Percentiles rank a stretch among this genome's conserved stretches.
phyloP scores from a whole-genome alignment of 1,140 invertebrate species.

The Mizuhopecten yessoensis region DNA sequence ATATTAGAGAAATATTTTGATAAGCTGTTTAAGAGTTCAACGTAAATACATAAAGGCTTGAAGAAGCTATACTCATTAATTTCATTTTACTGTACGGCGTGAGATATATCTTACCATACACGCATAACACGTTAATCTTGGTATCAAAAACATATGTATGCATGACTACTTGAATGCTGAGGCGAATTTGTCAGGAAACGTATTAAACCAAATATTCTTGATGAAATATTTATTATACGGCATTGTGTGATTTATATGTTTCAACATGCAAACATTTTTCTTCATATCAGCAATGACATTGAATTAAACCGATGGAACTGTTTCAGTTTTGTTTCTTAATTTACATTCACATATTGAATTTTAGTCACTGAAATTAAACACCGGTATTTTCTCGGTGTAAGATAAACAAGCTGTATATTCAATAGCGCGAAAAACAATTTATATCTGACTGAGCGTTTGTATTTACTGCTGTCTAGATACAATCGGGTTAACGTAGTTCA shows the following conservation, averaged over 20 bases:
- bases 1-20: neutral
- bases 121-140: neutral
- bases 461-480: neutral
- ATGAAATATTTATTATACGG: constrained; percentile 6
- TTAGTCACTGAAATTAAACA: constrained; percentile 35
- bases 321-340: constrained; percentile 10
- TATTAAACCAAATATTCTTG: neutral
- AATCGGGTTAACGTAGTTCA: constrained; percentile 2
- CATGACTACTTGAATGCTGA: neutral
- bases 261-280: neutral
- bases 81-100: neutral
- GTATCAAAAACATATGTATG: neutral
- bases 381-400: neutral
- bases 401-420: constrained; percentile 9
- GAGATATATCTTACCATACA: neutral
- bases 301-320: neutral
- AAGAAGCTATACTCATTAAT: neutral
- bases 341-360: neutral
- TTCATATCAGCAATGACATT: neutral
- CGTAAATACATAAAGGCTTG: neutral
- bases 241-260: neutral
- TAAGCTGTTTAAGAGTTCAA: neutral
- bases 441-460: neutral
- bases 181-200: neutral
- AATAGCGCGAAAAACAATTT: constrained; percentile 18